Evolutionary conservation across 2,113 vertebrate species (phyloP).

Genomic region (Polyodon spathula): DNA sequence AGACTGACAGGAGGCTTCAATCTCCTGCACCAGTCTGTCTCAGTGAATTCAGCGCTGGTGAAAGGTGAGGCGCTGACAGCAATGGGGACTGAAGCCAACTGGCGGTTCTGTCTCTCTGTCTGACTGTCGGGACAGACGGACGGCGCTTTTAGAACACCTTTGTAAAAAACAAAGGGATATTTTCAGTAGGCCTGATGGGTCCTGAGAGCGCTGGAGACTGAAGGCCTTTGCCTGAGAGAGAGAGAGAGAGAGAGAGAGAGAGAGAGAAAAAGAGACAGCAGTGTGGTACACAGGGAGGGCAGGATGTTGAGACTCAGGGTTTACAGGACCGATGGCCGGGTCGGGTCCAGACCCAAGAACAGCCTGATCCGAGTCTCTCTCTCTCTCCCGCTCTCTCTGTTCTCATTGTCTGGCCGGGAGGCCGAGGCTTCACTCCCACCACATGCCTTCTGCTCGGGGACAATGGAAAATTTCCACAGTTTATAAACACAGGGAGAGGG

Average conservation of each 20-base stretch:
- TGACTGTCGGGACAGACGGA: not conserved
- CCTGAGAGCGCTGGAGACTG: accelerated
- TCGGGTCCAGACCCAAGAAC: conserved; percentile 7
- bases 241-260: conserved; percentile 17
- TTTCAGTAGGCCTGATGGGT: not conserved
- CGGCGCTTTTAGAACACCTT: not conserved
- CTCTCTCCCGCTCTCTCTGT: not conserved
- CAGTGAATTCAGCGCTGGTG: no score
- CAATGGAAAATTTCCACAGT: no score
- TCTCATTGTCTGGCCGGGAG: not conserved
- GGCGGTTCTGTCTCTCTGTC: not conserved
- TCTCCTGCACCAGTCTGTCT: no score
- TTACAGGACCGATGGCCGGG: not conserved
- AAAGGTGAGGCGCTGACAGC: no score
- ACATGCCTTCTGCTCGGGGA: no score
- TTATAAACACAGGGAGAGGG: not conserved
- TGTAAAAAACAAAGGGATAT: not conserved
- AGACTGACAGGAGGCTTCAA: no score
- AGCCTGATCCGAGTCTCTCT: not conserved
- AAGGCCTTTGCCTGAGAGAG: accelerated
- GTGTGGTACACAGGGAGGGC: conserved; percentile 10
- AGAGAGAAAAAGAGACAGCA: conserved; percentile 24
- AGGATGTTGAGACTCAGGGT: conserved; percentile 34
- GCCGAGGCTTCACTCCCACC: no score
- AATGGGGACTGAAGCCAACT: not conserved